Evolutionary conservation across 92 coral and sea anemone genomes (phyloP), one percentile per base, ranked within the genome.

Genomic region (Desmophyllum pertusum): DNA sequence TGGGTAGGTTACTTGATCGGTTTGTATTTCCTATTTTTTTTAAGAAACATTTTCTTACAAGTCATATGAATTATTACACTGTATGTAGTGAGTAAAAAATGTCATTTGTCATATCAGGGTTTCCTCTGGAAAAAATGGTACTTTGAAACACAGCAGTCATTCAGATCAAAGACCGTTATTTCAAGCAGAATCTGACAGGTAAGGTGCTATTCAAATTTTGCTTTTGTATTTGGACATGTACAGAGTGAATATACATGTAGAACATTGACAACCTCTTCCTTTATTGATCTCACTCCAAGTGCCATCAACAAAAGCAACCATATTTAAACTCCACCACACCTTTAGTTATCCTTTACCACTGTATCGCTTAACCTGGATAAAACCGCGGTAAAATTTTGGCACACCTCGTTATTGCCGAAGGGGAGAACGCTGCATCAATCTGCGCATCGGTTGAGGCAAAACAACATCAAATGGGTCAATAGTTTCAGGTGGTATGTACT

Each of bases 121-220:
- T 55, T 70, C 86, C 8, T 72, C 57, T 35, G 18, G 19, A 23
- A 91, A 87, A 80, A 91, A 87, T 84, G 88, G 80, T 35, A 68
- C 84, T 21, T 53, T 75, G 51, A 84, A 78, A 51, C 78, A 82
- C 51, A 87, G 82, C 43, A 83, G 81, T 39, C 83, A 75, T 40
- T 67, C 91, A 73, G 94, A 84, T 81, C 80, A 91, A 48, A 75
- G 79, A 61, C 97, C 97, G 2, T 76, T 93, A 35, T 93, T 93
- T 45, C 88, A 93, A 39, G 79, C 83, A 72, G 94, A 93, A 36
- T 93, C 97, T 51, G 97, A 93, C 83, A 93, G 95, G 95, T 92
- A 11, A 45, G 81, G 9, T 59, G 65, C 29, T 19, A 53, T 59
- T 59, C 35, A 59, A 25, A 7, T 59, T 59, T 23, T 23, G 63